phyloP scores from a whole-genome alignment of 1,140 invertebrate species.

The Pemphigus obesinymphae region DNA sequence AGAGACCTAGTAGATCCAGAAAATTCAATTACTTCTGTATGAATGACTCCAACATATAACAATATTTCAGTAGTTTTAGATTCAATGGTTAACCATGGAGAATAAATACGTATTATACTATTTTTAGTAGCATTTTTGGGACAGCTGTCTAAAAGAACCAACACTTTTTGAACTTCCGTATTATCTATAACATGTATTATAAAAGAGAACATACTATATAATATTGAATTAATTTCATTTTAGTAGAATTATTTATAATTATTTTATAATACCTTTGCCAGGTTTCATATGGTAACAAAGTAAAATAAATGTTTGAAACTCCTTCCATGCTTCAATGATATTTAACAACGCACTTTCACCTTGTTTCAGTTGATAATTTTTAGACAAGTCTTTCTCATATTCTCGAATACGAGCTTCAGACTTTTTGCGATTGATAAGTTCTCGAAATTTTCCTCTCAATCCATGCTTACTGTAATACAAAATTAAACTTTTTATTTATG shows the following conservation, averaged over 20 bases:
- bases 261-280: neutral
- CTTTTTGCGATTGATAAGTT: slow-evolving; percentile 29
- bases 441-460: slow-evolving; percentile 7
- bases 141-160: neutral
- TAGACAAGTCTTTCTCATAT: neutral
- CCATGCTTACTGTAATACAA: neutral
- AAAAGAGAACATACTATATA: neutral
- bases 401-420: slow-evolving; percentile 27
- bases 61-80: neutral
- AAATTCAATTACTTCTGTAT: neutral
- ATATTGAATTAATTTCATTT: neutral
- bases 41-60: neutral
- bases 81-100: slow-evolving; percentile 20
- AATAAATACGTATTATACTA: slow-evolving; percentile 16
- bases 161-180: neutral
- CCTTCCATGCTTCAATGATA: slow-evolving; percentile 9
- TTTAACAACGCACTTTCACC: neutral
- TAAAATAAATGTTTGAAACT: neutral
- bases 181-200: slow-evolving; percentile 1
- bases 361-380: neutral
- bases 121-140: neutral
- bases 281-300: neutral
- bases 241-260: neutral
- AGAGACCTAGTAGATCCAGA: neutral
- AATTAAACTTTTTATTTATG: neutral